These are phyloP conservation scores for Seriola rivoliana DNA, from an alignment of 2,113 vertebrate species.

Conservation along the genomic window DNA sequence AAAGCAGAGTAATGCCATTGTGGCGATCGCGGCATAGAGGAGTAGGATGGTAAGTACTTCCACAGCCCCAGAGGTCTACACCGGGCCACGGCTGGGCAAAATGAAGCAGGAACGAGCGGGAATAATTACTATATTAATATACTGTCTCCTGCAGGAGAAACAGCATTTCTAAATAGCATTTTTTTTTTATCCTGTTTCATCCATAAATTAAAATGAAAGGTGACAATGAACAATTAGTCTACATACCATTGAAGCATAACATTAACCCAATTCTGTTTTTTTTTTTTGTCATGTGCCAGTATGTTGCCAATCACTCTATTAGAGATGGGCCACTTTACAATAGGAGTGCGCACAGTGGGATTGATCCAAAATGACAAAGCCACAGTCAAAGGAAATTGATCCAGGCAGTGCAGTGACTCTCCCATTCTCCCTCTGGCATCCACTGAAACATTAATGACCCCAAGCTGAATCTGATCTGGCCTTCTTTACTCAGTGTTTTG, in stretches of 20 bases:
- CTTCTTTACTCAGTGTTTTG: constrained; percentile 62
- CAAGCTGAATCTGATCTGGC: constrained; percentile 83
- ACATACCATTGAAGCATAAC: neutral
- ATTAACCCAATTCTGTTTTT: constrained; percentile 2
- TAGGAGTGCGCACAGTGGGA: constrained; percentile 25
- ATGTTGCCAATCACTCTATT: constrained; percentile 42
- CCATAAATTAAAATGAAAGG: neutral
- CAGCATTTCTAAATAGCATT: neutral
- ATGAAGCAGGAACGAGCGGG: neutral
- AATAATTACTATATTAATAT: constrained; percentile 2
- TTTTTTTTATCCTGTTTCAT: neutral
- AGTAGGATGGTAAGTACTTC: constrained; percentile 83
- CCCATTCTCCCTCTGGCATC: constrained; percentile 80
- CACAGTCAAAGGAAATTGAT: constrained; percentile 77
- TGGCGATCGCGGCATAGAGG: constrained; percentile 79
- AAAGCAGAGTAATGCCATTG: constrained; percentile 82
- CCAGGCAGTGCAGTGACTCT: constrained; percentile 69
- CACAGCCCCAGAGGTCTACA: constrained; percentile 82
- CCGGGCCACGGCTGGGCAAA: constrained; percentile 63
- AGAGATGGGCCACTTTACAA: constrained; percentile 45
- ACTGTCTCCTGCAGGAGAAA: constrained; percentile 4
- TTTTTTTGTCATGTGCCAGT: constrained; percentile 14
- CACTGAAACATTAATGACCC: constrained; percentile 85
- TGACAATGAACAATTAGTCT: fast-evolving
- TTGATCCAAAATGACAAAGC: constrained; percentile 62